Evolutionary conservation across 1,140 invertebrate genomes (phyloP), one percentile per base, ranked within the genome.

Genomic region (Atta colombica): DNA sequence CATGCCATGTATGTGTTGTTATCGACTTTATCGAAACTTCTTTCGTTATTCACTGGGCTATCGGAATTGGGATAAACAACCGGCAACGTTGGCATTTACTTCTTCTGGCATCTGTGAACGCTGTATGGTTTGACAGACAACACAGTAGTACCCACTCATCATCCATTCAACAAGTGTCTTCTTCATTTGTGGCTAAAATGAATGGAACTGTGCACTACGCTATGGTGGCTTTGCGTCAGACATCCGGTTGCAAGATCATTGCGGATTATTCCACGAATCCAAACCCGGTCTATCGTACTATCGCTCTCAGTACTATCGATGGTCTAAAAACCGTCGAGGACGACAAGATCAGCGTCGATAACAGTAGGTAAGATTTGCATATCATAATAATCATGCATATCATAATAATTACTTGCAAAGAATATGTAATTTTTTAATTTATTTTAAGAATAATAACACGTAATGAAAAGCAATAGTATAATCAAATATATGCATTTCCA

Each of bases 31-130:
- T 90, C 89, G 60, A 89, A 89, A 87, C 35, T 87, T 89, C 63
- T 87, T 91, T 86, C 84, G 75, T 87, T 88, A 86, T 75, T 71
- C 63, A 78, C 39, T 63, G 65, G 39, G 28, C 97, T 68, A 94
- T 96, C 91, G 95, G 5, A 93, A 95, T 81, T 93, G 98, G 3
- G 68, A 96, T 98, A 0, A 95, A 97, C 55, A 96, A 97, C 65
- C 66, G 12, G 18, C 74, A 25, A 69, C 55, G 84, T 81, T 63
- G 71, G 55, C 49, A 31, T 58, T 28, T 16, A 14, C 35, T 7
- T 25, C 1, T 58, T 55, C 55, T 61, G 39, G 25, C 14, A 25
- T 61, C 39, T 60, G 51, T 10, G 1, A 87, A 61, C 14, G 63
- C 2, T 69, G 25, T 14, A 69, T 18, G 3, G 12, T 69, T 45